Evolutionary conservation across 2,113 vertebrate species (phyloP).

Genomic region (Melanerpes formicivorus): DNA sequence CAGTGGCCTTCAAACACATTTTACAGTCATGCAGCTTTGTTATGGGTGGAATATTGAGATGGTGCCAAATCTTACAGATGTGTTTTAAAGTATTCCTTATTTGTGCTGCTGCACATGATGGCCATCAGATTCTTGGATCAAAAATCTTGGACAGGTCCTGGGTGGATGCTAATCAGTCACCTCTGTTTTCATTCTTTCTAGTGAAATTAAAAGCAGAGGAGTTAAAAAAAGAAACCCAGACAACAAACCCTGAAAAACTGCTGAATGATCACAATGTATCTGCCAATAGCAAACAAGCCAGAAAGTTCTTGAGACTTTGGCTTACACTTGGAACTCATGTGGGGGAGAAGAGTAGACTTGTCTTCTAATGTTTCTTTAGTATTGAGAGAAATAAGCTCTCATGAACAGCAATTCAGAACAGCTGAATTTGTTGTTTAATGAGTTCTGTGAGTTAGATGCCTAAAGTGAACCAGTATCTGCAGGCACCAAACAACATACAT

Average conservation of each 20-base stretch:
- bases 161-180: not conserved
- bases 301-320: not conserved
- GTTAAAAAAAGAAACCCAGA: not conserved
- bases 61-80: not conserved
- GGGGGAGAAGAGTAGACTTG: not conserved
- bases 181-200: not conserved
- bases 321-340: not conserved
- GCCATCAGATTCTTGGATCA: not conserved
- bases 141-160: not conserved
- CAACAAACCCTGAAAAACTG: not conserved
- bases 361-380: not conserved
- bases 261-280: not conserved
- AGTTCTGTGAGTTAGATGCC: not conserved
- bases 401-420: not conserved
- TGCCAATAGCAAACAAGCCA: not conserved
- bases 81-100: constrained; percentile 5
- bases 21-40: not conserved
- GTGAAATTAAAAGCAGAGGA: not conserved
- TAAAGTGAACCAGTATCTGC: not conserved
- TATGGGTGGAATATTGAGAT: constrained; percentile 25
- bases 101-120: not conserved
- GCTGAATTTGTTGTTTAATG: not conserved
- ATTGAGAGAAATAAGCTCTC: not conserved
- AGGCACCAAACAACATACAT: not conserved
- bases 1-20: constrained; percentile 39